Base-by-base conservation (phyloP, 1,140 invertebrate species). In the Gonatopus flavifemur region DNA sequence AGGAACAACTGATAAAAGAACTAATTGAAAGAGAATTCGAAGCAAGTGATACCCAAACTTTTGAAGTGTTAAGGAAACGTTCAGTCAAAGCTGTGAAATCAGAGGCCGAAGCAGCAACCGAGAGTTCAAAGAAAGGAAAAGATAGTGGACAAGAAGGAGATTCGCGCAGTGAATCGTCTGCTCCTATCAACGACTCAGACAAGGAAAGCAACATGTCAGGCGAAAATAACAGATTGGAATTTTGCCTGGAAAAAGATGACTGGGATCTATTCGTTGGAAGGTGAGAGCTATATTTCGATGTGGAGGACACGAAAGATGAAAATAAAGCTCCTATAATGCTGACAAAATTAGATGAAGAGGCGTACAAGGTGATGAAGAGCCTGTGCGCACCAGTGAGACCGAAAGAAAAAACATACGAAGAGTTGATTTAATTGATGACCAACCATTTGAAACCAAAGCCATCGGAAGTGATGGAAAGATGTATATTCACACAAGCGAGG, bases 301-400 rank as follows among this genome's bases (percentile, higher is more conserved):
- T 52, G 5, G 64, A 64, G 33, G 48, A 53, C 9, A 47, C 57
- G 7, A 42, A 53, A 12, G 48, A 42, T 16, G 53, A 62, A 30
- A 32, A 54, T 16, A 41, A 57, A 24, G 58, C 52, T 15, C 45
- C 64, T 22, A 53, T 53, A 25, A 56, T 67, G 24, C 39, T 69
- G 16, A 66, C 60, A 12, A 38, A 55, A 9, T 53, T 67, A 12
- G 56, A 60, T n/a, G 25, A 45, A 12, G 54, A 60, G 9, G 53
- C 62, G 3, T 72, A 64, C 44, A 65, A 61, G 30, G 36, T 70
- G n/a, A 33, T 69, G 32, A 51, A 52, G 12, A 57, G 67, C 24
- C 21, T 69, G 25, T 63, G 66, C 44, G 53, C 57, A 9, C 64
- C 65, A 15, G 21, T 30, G 0, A 59, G 62, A 25, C 67, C 64